Percentiles rank a stretch among this genome's conserved stretches.
phyloP scores from a whole-genome alignment of 2,797 vertebrate species.

The Poeciliopsis presidionis region DNA sequence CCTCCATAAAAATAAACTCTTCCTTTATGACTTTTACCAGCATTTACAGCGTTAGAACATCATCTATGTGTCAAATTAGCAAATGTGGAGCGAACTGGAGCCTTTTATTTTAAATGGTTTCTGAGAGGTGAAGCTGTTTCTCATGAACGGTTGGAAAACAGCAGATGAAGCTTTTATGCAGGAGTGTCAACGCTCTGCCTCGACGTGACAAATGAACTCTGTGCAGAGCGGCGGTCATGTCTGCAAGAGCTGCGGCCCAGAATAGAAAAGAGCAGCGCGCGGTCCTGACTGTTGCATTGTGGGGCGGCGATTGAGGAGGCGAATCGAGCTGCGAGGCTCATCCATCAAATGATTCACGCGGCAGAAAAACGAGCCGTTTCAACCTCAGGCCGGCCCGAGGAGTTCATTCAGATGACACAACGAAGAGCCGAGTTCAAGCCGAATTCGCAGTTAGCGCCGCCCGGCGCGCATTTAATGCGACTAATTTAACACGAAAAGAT shows the following conservation, averaged over 20 bases:
- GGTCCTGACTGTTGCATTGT: slow-evolving; percentile 64
- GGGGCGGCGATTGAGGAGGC: slow-evolving; percentile 38
- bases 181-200: slow-evolving; percentile 46
- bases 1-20: neutral
- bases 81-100: neutral
- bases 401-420: slow-evolving; percentile 19
- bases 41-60: neutral
- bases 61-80: neutral
- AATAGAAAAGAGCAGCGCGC: slow-evolving; percentile 51
- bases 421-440: neutral
- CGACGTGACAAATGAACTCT: slow-evolving; percentile 65
- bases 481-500: slow-evolving; percentile 8
- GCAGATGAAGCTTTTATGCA: slow-evolving; percentile 15
- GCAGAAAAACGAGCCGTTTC: slow-evolving; percentile 18
- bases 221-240: slow-evolving; percentile 45
- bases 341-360: slow-evolving; percentile 62
- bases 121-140: neutral
- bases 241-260: slow-evolving; percentile 41
- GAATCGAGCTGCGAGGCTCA: slow-evolving; percentile 57
- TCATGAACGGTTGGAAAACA: slow-evolving; percentile 14
- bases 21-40: neutral
- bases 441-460: neutral
- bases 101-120: neutral
- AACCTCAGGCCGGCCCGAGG: slow-evolving; percentile 6
- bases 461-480: slow-evolving; percentile 1